Base-by-base conservation (phyloP, 2,888 invertebrate genomes). In the Melinaea menophilus region DNA sequence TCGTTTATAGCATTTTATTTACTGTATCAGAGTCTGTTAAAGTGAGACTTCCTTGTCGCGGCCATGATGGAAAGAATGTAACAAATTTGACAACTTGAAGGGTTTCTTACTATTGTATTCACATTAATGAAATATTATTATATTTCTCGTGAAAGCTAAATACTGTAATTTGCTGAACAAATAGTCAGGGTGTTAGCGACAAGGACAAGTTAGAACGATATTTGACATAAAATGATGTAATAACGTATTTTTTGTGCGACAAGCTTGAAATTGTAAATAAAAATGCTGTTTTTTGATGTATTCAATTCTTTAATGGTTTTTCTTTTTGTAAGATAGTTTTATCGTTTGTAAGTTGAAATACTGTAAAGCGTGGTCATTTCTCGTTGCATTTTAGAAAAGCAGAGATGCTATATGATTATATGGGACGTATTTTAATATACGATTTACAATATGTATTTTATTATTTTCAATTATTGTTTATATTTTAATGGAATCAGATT, bases 211-310 rank as follows among this genome's bases (percentile, higher is more conserved):
- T 62, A 64, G 63, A 54, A 65, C 61, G 75, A 76, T 80, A 75
- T 80, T 80, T 68, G 67, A 72, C 72, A 76, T 72, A 72, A 73
- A 76, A 71, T 75, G 66, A 62, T 75, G 73, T 63, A 61, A 59
- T 78, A 74, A 73, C 73, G 76, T 78, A 78, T 81, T 81, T 55
- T 79, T 81, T 80, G 80, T 83, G 85, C 80, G 77, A 76, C 77
- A 83, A 79, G 81, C 83, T 70, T 87, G 61, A 75, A 79, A 79
- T 80, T 88, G 88, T 86, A 86, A 81, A 86, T 86, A 88, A 71
- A 72, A 77, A 75, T 75, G 81, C 83, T 81, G 76, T 80, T 80
- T 72, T 73, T 73, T 71, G 51, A 71, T 67, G 66, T 71, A 71
- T 73, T 74, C 68, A 66, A 73, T 75, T 73, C 74, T 69, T 73